These are phyloP conservation scores for Muntiacus muntjak DNA, from an alignment of 2,113 vertebrate species.

Conservation along the genomic window DNA sequence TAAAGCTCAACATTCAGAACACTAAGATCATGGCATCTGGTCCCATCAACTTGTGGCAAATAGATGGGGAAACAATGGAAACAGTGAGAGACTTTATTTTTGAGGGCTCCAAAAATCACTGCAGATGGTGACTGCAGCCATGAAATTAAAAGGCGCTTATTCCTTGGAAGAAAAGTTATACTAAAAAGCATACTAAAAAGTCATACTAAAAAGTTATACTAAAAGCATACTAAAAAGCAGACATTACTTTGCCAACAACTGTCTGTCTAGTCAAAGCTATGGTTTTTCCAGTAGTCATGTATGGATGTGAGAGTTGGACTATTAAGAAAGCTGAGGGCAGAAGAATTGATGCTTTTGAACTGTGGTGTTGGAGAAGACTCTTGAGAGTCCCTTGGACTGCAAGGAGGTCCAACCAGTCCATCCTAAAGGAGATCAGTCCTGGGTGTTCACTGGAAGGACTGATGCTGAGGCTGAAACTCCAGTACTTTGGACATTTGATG, in stretches of 20 bases:
- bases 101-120: too few species aligned
- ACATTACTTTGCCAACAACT: background rate
- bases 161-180: too few species aligned
- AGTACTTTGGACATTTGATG: background rate
- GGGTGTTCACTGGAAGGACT: background rate
- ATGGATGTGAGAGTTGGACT: background rate
- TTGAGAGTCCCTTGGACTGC: background rate
- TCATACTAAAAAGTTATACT: too few species aligned
- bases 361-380: background rate
- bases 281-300: background rate
- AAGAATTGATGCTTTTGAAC: background rate
- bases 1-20: too few species aligned
- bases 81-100: too few species aligned
- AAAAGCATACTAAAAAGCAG: too few species aligned
- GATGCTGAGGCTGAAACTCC: background rate
- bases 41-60: too few species aligned
- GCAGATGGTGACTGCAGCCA: too few species aligned
- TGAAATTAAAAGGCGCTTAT: too few species aligned
- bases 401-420: background rate
- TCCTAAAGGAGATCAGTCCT: background rate
- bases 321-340: accelerated
- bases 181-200: too few species aligned
- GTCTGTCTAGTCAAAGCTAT: background rate
- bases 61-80: too few species aligned
- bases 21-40: too few species aligned